These are phyloP conservation scores for Himalopsyche kuldschensis DNA, from an alignment of 2,888 invertebrate species.

Conservation along the genomic window DNA sequence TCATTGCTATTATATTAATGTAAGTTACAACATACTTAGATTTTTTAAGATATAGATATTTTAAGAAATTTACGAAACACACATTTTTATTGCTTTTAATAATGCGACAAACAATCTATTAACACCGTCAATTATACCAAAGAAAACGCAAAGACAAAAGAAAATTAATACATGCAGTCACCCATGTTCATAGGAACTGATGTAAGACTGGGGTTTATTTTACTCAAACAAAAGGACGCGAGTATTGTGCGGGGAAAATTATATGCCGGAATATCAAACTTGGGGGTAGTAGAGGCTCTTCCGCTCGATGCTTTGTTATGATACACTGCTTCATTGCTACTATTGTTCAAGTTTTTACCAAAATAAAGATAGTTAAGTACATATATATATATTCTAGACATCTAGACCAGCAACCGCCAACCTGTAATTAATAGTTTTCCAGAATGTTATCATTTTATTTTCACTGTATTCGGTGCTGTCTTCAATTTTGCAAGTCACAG, in stretches of 20 bases:
- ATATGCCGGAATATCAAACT: slow-evolving; percentile 30
- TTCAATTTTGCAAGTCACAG: too few relatives aligned
- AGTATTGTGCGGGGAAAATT: slow-evolving; percentile 28
- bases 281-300: slow-evolving; percentile 21
- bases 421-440: too few relatives aligned
- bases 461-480: too few relatives aligned
- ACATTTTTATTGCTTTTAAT: background rate
- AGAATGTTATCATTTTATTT: too few relatives aligned
- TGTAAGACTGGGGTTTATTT: slow-evolving; percentile 19
- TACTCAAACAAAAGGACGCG: slow-evolving; percentile 22
- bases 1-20: too few relatives aligned
- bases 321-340: slow-evolving; percentile 1
- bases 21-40: too few relatives aligned
- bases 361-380: background rate
- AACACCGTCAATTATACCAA: background rate
- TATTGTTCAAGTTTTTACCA: background rate
- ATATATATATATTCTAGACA: too few relatives aligned
- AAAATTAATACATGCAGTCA: background rate
- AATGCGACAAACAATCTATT: background rate
- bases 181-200: background rate
- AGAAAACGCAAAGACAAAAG: background rate
- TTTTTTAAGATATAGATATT: too few relatives aligned
- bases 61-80: too few relatives aligned
- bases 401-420: too few relatives aligned
- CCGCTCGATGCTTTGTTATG: slow-evolving; percentile 28